A percentile compares a stretch with the other conserved stretches of the same genome.
Conservation (phyloP, 2,113 vertebrate species). For the Gobius niger region DNA sequence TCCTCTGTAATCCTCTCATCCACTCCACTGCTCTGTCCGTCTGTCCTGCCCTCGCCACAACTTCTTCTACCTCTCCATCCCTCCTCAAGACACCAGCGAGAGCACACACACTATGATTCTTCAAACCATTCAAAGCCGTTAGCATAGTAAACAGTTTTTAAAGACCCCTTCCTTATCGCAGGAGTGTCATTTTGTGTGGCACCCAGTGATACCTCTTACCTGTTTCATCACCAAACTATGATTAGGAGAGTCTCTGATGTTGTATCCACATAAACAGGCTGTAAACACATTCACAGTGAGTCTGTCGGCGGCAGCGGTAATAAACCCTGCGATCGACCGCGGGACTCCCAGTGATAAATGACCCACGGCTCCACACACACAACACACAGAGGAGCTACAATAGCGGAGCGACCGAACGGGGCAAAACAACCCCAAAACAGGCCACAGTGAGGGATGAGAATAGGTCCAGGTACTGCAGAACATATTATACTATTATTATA, state of each 20-base stretch:
- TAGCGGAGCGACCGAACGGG: slow-evolving; percentile 12
- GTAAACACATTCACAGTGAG: slow-evolving; percentile 9
- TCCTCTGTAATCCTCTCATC: slow-evolving; percentile 76
- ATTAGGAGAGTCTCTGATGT: neutral
- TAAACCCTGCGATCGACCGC: slow-evolving; percentile 49
- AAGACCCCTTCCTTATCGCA: slow-evolving; percentile 78
- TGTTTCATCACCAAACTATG: slow-evolving; percentile 3
- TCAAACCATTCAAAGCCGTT: no score
- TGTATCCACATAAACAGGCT: slow-evolving; percentile 20
- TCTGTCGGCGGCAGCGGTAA: slow-evolving; percentile 42
- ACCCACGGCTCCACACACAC: slow-evolving; percentile 68
- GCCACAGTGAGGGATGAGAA: neutral
- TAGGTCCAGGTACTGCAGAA: neutral
- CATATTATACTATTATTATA: no score
- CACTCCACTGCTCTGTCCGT: slow-evolving; percentile 71
- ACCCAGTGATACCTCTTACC: slow-evolving; percentile 11
- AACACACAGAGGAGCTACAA: slow-evolving; percentile 24
- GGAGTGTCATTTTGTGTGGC: slow-evolving; percentile 57
- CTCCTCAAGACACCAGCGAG: slow-evolving; percentile 50
- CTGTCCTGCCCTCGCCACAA: slow-evolving; percentile 30
- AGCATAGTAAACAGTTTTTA: no score
- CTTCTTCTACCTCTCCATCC: slow-evolving; percentile 16
- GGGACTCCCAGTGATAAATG: slow-evolving; percentile 64
- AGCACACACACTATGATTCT: no score
- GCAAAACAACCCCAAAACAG: neutral